These are phyloP conservation scores for Morelia viridis DNA, from an alignment of 2,797 vertebrate species.

Conservation along the genomic window DNA sequence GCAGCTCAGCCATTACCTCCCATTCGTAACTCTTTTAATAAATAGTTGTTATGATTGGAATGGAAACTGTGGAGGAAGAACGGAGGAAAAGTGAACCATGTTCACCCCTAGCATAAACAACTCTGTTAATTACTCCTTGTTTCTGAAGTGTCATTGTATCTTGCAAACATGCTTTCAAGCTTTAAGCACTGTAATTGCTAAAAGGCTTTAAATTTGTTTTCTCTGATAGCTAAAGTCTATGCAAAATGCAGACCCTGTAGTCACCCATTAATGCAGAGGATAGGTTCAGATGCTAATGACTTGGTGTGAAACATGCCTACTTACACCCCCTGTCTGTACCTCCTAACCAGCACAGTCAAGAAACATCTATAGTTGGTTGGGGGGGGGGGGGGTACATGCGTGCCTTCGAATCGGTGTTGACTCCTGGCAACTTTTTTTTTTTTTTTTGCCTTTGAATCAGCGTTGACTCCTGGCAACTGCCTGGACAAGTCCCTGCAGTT, in stretches of 20 bases:
- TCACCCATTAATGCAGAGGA: background rate
- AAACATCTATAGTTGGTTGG: background rate
- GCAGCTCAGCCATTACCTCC: background rate
- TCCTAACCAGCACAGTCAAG: background rate
- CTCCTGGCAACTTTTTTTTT: background rate
- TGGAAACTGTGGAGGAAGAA: background rate
- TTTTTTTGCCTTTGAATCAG: background rate
- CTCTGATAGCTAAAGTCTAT: background rate
- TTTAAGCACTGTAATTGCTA: background rate
- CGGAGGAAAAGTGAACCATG: background rate
- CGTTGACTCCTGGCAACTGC: background rate
- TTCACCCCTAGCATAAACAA: background rate
- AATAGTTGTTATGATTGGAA: background rate
- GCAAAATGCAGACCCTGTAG: background rate
- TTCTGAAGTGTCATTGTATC: background rate
- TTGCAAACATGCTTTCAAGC: background rate
- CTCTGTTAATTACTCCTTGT: background rate
- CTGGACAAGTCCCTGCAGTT: background rate
- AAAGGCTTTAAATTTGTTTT: background rate
- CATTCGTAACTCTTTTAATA: background rate
- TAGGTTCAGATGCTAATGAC: background rate
- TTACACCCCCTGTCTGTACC: background rate
- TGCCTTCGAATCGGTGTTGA: background rate
- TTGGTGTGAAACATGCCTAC: background rate
- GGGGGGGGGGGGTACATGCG: too few species aligned